phyloP scores from a whole-genome alignment of 2,888 invertebrate genomes.

The Myopa tessellatipennis region DNA sequence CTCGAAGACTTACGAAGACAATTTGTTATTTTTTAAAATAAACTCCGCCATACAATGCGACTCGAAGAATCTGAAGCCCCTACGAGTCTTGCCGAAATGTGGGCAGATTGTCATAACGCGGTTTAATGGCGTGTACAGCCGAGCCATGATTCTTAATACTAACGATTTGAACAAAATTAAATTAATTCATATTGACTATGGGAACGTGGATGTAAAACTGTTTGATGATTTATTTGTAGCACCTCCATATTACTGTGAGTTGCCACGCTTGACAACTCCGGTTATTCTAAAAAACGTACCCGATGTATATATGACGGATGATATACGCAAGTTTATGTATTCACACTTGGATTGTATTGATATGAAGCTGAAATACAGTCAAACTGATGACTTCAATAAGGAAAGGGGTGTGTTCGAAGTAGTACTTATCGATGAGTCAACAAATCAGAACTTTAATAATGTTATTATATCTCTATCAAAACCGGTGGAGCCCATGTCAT shows the following conservation, averaged over 20 bases:
- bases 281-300: conserved; percentile 60
- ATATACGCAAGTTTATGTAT: conserved; percentile 56
- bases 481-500: conserved; percentile 51
- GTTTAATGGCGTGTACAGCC: conserved; percentile 53
- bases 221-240: conserved; percentile 56
- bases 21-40: conserved; percentile 55
- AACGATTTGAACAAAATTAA: conserved; percentile 54
- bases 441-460: conserved; percentile 59
- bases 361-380: conserved; percentile 55
- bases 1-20: conserved; percentile 53
- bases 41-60: conserved; percentile 50
- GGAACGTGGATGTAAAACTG: conserved; percentile 57
- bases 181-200: conserved; percentile 62
- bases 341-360: conserved; percentile 51
- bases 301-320: conserved; percentile 55
- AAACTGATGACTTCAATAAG: conserved; percentile 50
- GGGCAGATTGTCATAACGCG: conserved; percentile 60
- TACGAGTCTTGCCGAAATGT: conserved; percentile 53
- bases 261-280: conserved; percentile 58
- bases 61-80: conserved; percentile 48
- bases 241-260: conserved; percentile 49
- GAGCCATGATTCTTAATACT: conserved; percentile 59
- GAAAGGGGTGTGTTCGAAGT: conserved; percentile 53
- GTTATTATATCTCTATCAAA: conserved; percentile 52
- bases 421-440: conserved; percentile 54